Evolutionary conservation across 2,797 vertebrate genomes (phyloP), one percentile per base, ranked within the genome.

Genomic region (Holocentrus rufus): DNA sequence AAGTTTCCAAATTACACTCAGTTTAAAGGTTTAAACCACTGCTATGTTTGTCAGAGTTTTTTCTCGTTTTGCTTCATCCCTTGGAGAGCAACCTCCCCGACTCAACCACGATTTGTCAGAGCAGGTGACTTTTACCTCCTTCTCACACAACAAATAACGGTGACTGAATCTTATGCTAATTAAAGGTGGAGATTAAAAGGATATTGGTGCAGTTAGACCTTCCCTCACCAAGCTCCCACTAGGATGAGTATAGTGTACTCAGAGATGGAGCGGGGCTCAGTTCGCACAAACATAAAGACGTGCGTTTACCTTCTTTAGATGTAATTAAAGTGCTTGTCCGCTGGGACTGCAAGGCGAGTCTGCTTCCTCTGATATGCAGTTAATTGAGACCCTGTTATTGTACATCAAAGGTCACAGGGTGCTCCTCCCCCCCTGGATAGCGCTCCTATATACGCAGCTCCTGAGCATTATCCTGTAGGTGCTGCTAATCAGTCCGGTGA

Each of bases 261-360:
- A 57, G 39, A 44, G 44, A 78, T 57, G 9, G 47, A 80, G 54
- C 62, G 31, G 27, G 9, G n/a, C 50, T 59, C 18, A 25, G 46
- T 30, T 44, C 31, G 30, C 42, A 13, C 57, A 50, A 68, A 57
- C 20, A 22, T 56, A 15, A 22, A 56, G 22, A 57, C 30, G 11
- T 59, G 49, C 77, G 73, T 86, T 87, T 84, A 85, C 77, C 56
- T 81, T 79, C 52, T 76, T 84, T 68, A 39, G 39, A 88, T 87
- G 83, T 90, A 89, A 91, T 92, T 89, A 89, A 88, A 80, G 78
- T 60, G 58, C 63, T 75, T 54, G 17, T 83, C 77, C 68, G 23
- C 34, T 57, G 84, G 78, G 79, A 87, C 64, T 50, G 58, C 25
- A 60, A 78, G 66, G 77, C 50, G 58, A 50, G 68, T 64, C 63